Base-by-base conservation (phyloP, 1,140 invertebrate species). In the Neodiprion virginianus region DNA sequence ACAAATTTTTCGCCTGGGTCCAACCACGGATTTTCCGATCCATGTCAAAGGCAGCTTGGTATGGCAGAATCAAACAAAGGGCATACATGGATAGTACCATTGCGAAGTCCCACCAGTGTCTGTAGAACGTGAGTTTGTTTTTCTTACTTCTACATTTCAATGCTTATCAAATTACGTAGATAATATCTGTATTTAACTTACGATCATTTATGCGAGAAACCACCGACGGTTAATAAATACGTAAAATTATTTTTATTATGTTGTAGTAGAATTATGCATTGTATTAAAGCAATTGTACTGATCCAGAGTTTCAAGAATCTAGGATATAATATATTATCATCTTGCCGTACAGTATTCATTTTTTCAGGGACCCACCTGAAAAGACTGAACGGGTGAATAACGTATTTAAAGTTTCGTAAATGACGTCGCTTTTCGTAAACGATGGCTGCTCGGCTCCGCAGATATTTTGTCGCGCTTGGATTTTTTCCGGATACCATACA, bases 341-440 rank as follows among this genome's bases (percentile, higher is more conserved):
- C 28, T 5, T 40, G 28, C 28, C 28, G 28, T 40, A 40, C 28
- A 5, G n/a, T 61, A 61, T 61, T 61, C 53, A 12, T 17, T 11
- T 61, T 49, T 50, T 47, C 12, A 71, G 1, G 69, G 68, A n/a
- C 61, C 28, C 82, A 88, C 87, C 87, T 85, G 72, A 88, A 87
- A 14, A 83, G 72, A 78, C 87, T 88, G 69, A 87, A 88, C 0
- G 87, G 87, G 72, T 88, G 87, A 76, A 88, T 85, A 2, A 85
- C 78, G 14, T 77, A 48, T 7, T 21, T 75, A 61, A 82, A 75
- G 72, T 83, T 77, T 67, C 72, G 75, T 23, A 83, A 72, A 40
- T 88, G 86, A 5, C 79, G 79, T 72, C 77, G 77, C 72, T 82
- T 87, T 73, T 88, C 86, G 17, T 78, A 74, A 48, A 81, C 72